Evolutionary conservation across 2,888 invertebrate species (phyloP).

Genomic region (Falcaria lacertinaria): DNA sequence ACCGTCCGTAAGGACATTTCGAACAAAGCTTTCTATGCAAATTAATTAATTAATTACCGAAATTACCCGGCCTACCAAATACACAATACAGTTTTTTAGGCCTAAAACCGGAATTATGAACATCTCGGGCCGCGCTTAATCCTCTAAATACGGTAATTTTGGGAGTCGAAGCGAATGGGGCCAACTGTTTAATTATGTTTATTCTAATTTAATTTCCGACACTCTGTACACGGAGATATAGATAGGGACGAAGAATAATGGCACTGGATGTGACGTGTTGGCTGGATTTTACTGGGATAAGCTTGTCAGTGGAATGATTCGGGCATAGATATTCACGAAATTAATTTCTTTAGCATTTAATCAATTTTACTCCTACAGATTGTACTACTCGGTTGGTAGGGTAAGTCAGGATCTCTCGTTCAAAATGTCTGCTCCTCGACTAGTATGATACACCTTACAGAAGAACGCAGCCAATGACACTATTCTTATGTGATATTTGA

Average conservation of each 20-base stretch:
- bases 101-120: conserved; percentile 49
- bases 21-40: conserved; percentile 38
- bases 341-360: no score
- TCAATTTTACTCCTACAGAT: no score
- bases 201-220: conserved; percentile 64
- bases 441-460: no score
- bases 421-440: no score
- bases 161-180: conserved; percentile 53
- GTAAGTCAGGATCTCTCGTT: no score
- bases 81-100: conserved; percentile 36
- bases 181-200: conserved; percentile 65
- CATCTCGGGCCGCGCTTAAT: conserved; percentile 46
- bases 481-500: no score
- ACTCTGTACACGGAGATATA: conserved; percentile 38
- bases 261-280: conserved; percentile 3
- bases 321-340: no score
- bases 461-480: no score
- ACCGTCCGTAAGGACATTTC: conserved; percentile 11
- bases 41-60: conserved; percentile 51
- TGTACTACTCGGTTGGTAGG: no score
- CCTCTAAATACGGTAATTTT: conserved; percentile 52
- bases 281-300: neutral
- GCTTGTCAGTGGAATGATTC: neutral
- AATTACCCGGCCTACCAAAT: conserved; percentile 36
- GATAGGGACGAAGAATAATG: conserved; percentile 13